Base-by-base conservation (phyloP, 2,888 invertebrate species). In the Clostera curtula region DNA sequence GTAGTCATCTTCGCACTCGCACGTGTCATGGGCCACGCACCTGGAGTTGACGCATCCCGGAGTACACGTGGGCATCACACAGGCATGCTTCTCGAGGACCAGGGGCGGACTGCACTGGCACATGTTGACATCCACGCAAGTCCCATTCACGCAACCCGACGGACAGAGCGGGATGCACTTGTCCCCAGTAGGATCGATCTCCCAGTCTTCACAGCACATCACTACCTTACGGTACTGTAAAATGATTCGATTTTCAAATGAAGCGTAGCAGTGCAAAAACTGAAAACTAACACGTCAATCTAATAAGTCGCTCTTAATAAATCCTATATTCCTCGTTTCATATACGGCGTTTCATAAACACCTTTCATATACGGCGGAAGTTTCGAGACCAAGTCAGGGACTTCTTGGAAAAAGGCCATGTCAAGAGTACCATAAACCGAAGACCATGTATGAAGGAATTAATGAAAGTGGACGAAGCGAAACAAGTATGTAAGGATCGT, bases 91-190 rank as follows among this genome's bases (percentile, higher is more conserved):
- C n/a, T 31, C 19, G 3, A 56, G 25, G 2, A 28, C 13, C 5
- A 47, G 43, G 0, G 66, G 66, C 1, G 51, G 41, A 0, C 45
- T 31, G 30, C 80, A 80, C n/a, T 27, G 15, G 40, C 80, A 80
- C 0, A 29, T 20, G 5, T 59, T 39, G 0, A 65, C 61, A 0
- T 42, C 45, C 0, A 51, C 30, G 35, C 83, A 85, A 0, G 38
- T 52, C 0, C 69, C 68, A 18, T 60, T 43, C 0, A 26, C 25
- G 40, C 85, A 86, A 0, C 43, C 51, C 0, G 27, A 34, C 8
- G 26, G 39, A 38, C 61, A 68, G 19, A 22, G 28, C 19, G 34
- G 57, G 18, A 30, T 36, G 31, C 62, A 67, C 8, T 15, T 36
- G 2, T 36, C 29, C 1, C 25, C 24, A 7, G 24, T 5, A 2